These are phyloP conservation scores for Halcyon smyrnensis DNA, from an alignment of 2,797 vertebrate species.

Conservation along the genomic window DNA sequence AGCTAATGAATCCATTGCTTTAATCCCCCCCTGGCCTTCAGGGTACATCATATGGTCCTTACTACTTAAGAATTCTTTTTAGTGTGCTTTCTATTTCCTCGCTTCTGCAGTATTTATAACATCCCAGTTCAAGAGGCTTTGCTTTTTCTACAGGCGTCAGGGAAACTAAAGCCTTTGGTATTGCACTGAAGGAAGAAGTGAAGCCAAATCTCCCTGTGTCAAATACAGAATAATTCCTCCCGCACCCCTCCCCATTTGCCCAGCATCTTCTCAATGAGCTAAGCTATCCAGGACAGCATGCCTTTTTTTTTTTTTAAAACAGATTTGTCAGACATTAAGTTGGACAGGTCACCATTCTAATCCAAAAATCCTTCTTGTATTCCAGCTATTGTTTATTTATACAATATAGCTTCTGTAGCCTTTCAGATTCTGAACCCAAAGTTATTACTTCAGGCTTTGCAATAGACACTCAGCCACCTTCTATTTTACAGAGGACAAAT, in stretches of 20 bases:
- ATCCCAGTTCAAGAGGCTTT: neutral
- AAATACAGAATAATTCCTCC: neutral
- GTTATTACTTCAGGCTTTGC: neutral
- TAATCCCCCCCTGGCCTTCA: slow-evolving; percentile 53
- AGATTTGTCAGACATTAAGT: neutral
- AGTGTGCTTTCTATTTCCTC: slow-evolving; percentile 45
- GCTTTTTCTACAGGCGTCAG: neutral
- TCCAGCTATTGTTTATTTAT: neutral
- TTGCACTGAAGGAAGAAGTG: neutral
- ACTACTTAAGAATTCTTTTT: slow-evolving; percentile 49
- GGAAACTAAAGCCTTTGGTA: slow-evolving; percentile 11
- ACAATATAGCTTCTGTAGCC: neutral
- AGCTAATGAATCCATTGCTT: slow-evolving; percentile 60
- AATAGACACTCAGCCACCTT: neutral
- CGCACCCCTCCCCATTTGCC: neutral
- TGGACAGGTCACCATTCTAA: neutral
- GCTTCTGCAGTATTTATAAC: slow-evolving; percentile 33
- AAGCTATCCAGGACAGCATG: neutral
- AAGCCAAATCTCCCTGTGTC: neutral
- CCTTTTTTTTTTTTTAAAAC: no score
- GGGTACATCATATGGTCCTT: slow-evolving; percentile 62
- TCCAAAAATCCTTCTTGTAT: neutral
- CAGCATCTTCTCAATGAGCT: neutral
- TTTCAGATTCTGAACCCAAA: neutral
- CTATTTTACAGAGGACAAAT: neutral